phyloP scores from a whole-genome alignment of 2,888 invertebrate genomes.

The Pollenia griseotomentosa region DNA sequence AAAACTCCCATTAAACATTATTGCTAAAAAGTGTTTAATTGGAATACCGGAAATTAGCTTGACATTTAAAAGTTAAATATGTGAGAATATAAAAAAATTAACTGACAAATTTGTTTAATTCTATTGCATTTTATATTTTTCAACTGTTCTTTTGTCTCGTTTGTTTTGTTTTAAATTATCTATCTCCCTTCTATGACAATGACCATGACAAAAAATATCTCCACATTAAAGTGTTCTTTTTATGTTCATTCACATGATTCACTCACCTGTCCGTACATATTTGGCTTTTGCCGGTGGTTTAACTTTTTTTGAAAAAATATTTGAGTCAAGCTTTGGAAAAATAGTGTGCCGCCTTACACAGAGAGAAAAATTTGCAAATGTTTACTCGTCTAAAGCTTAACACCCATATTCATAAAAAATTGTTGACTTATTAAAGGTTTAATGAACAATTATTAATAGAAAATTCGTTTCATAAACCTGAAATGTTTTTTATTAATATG shows the following conservation, averaged over 20 bases:
- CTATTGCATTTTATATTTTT: neutral
- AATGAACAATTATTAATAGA: too few relatives aligned
- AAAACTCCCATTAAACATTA: neutral
- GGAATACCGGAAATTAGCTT: constrained; percentile 32
- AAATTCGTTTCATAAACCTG: too few relatives aligned
- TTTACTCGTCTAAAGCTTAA: too few relatives aligned
- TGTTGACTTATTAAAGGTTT: too few relatives aligned
- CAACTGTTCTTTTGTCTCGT: neutral
- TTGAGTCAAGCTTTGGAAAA: neutral
- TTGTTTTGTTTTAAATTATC: constrained; percentile 1
- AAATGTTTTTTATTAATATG: too few relatives aligned
- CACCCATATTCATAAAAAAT: too few relatives aligned
- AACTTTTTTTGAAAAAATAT: constrained; percentile 1
- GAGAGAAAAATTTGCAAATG: neutral
- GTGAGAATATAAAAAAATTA: constrained; percentile 1
- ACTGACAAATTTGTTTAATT: constrained; percentile 18
- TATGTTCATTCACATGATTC: constrained; percentile 46
- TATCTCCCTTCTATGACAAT: constrained; percentile 37
- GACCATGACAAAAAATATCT: constrained; percentile 36
- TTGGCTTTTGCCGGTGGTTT: neutral
- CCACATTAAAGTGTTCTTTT: neutral
- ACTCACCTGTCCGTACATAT: constrained; percentile 36
- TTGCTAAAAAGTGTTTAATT: constrained; percentile 1
- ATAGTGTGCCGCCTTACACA: neutral
- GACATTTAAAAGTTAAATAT: constrained; percentile 17